These are phyloP conservation scores for Heteractis magnifica DNA, from an alignment of 92 coral and sea anemone genomes.

Conservation along the genomic window DNA sequence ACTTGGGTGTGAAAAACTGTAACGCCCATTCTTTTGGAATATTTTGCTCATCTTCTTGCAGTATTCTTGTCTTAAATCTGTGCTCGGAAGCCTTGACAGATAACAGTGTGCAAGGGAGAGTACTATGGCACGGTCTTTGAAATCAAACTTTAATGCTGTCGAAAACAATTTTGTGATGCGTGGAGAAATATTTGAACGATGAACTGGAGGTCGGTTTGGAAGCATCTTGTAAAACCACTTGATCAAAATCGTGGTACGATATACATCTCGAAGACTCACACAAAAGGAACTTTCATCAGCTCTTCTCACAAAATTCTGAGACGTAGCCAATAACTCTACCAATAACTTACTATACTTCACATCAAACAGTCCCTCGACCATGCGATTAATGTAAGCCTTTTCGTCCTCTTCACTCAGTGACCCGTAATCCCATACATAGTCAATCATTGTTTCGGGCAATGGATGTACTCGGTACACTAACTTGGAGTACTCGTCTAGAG, in stretches of 20 bases:
- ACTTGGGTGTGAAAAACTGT: not conserved
- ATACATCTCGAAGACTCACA: constrained; percentile 88
- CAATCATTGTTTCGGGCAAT: constrained; percentile 97
- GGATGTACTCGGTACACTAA: constrained; percentile 98
- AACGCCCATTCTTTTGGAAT: constrained; percentile 28
- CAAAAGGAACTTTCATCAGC: constrained; percentile 71
- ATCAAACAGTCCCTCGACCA: constrained; percentile 72
- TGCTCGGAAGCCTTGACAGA: constrained; percentile 79
- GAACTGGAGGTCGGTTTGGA: constrained; percentile 30
- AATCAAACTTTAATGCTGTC: constrained; percentile 12
- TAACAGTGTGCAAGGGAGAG: constrained; percentile 95
- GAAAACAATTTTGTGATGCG: constrained; percentile 26
- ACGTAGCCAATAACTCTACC: constrained; percentile 65
- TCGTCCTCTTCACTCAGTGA: constrained; percentile 73
- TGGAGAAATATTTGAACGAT: constrained; percentile 3
- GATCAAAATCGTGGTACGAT: constrained; percentile 74
- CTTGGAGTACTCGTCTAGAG: constrained; percentile 80
- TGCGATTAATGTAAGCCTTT: constrained; percentile 78
- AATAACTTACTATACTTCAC: constrained; percentile 40
- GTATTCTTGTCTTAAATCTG: constrained; percentile 58
- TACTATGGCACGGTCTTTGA: constrained; percentile 44
- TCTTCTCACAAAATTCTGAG: constrained; percentile 76
- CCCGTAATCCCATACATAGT: constrained; percentile 99
- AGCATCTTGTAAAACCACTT: constrained; percentile 70
- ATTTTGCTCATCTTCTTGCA: constrained; percentile 48